phyloP scores from a whole-genome alignment of 2,888 invertebrate species.

The Lasioglossum malachurum region DNA sequence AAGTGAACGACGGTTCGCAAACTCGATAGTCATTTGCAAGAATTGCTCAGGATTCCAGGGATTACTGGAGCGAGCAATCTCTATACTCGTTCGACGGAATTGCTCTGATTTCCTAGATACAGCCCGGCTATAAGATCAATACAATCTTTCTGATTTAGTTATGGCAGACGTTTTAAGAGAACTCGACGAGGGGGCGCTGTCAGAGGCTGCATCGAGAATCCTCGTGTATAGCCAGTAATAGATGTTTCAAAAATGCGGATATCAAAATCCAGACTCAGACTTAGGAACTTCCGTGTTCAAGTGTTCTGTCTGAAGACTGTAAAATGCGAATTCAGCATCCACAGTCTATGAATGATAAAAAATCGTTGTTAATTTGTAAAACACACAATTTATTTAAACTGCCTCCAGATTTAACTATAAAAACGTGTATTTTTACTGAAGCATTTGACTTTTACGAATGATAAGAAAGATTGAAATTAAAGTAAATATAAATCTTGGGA shows the following conservation, averaged over 20 bases:
- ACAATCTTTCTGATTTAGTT: conserved; percentile 12
- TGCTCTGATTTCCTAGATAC: neutral
- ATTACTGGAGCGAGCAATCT: conserved; percentile 14
- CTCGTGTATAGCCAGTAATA: neutral
- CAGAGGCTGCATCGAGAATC: neutral
- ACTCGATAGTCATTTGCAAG: conserved; percentile 17
- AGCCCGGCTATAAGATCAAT: neutral
- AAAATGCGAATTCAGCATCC: no score
- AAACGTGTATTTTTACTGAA: neutral
- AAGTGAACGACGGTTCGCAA: neutral
- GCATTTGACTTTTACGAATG: neutral
- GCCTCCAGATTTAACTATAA: neutral
- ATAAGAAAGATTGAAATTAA: neutral
- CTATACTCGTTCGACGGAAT: conserved; percentile 6
- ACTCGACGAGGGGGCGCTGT: neutral
- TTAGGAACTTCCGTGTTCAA: neutral
- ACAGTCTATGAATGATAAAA: neutral
- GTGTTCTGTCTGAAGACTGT: no score
- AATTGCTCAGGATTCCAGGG: conserved; percentile 4
- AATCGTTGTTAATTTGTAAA: neutral
- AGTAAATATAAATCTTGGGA: neutral
- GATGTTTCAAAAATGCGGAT: neutral
- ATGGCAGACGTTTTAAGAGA: neutral
- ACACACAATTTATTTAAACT: neutral
- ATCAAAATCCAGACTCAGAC: neutral